Percentiles rank a stretch among this genome's conserved stretches.
These are phyloP conservation scores for Gallirallus australis DNA, from an alignment of 2,797 vertebrate species.

Conservation along the genomic window DNA sequence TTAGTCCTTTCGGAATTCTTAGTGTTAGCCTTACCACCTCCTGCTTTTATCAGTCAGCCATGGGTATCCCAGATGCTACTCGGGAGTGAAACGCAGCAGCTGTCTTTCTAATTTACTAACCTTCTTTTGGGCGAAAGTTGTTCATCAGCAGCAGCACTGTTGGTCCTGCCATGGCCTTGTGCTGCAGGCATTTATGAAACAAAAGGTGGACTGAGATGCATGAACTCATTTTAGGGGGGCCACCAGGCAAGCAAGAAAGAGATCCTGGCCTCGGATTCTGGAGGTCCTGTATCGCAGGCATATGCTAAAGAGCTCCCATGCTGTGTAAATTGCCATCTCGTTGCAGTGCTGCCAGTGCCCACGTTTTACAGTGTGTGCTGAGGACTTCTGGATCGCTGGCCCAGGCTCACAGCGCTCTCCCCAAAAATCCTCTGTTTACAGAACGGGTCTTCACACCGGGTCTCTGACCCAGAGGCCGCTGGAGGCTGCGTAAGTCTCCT, in stretches of 20 bases:
- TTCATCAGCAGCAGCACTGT: accelerated
- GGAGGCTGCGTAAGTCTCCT: neutral
- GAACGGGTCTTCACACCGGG: neutral
- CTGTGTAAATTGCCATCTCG: accelerated
- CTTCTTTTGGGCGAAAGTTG: neutral
- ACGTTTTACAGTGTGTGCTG: accelerated
- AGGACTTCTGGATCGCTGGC: neutral
- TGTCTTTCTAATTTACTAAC: neutral
- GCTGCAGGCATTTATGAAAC: neutral
- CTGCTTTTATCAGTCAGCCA: neutral
- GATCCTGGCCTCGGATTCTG: neutral
- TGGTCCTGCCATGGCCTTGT: neutral
- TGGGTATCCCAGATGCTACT: neutral
- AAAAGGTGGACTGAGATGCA: neutral
- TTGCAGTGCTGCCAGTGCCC: neutral
- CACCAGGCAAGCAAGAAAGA: neutral
- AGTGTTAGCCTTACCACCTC: neutral
- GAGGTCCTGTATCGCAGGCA: neutral
- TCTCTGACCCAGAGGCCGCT: neutral
- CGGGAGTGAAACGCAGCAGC: neutral
- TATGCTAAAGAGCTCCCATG: neutral
- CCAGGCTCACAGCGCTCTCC: neutral
- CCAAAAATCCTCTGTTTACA: neutral
- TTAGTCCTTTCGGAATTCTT: neutral
- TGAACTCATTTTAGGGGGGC: neutral